Base-by-base conservation (phyloP, 2,113 vertebrate genomes). In the Casuarius casuarius region DNA sequence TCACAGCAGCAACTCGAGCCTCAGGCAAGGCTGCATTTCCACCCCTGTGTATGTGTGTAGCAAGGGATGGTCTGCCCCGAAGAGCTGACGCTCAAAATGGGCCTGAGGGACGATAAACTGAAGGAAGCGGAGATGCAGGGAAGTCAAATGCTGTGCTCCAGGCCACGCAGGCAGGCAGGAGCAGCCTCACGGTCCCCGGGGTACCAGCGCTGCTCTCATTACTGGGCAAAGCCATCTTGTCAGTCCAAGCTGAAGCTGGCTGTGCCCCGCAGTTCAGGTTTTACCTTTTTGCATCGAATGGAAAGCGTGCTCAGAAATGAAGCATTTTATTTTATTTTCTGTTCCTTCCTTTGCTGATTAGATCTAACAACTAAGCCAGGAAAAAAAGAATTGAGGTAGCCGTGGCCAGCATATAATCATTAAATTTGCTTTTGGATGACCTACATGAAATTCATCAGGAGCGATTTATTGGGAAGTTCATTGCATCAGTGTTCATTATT, bases 351-450 rank as follows among this genome's bases (percentile, higher is more conserved):
- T 82, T 76, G 81, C 52, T 90, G 94, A 94, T 92, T 76, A 49
- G 75, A 58, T 73, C 78, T 70, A 82, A 91, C 52, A 84, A 49
- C 44, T 4, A 6, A 85, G 82, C 52, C 51, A 28, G 68, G 67
- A 20, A 25, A 5, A 61, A 33, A 26, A 48, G 28, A 29, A 58
- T 9, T 3, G 0, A 78, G 35, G 77, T 70, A 23, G 38, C 80
- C 33, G 51, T 0, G 0, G 80, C 84, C 91, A 89, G 93, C 52
- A 82, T 68, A 5, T 29, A 65, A 95, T 94, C 70, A 84, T 92
- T 85, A 85, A 35, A 95, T 96, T 95, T 97, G 84, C 81, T 95
- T 87, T 85, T 65, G 93, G 91, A 61, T 83, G 94, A 87, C 87
- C 93, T 9, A 46, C 16, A 70, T 13, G 49, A 70, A 92, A 87